Percentiles rank a stretch among this genome's conserved stretches.
Conservation (phyloP, 2,113 vertebrate species). For the Notothenia coriiceps region DNA sequence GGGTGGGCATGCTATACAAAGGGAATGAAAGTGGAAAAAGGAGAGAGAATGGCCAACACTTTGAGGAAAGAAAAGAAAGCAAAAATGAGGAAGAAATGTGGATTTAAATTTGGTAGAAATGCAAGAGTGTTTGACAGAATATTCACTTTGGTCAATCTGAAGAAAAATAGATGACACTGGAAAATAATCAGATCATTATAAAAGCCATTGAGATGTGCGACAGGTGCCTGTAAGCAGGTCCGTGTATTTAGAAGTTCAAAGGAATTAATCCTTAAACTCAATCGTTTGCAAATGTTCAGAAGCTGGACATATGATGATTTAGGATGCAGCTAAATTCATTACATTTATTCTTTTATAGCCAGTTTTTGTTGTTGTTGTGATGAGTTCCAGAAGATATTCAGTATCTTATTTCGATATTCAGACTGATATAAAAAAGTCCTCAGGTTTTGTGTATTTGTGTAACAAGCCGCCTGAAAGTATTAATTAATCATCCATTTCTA, state of each 20-base stretch:
- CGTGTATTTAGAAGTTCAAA: neutral
- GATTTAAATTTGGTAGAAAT: slow-evolving; percentile 8
- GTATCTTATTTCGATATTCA: too few relatives aligned
- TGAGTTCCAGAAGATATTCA: neutral
- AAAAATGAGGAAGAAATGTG: neutral
- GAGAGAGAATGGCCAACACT: slow-evolving; percentile 23
- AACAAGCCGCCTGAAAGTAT: neutral
- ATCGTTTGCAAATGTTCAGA: neutral
- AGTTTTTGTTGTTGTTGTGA: neutral
- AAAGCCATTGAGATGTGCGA: neutral
- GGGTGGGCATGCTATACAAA: slow-evolving; percentile 47
- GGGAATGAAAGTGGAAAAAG: slow-evolving; percentile 37
- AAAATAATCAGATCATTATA: neutral
- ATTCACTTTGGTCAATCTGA: neutral
- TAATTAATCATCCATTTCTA: neutral
- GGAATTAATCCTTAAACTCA: neutral
- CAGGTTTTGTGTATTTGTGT: neutral
- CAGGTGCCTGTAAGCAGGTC: neutral
- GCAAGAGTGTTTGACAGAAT: too few relatives aligned
- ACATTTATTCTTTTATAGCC: too few relatives aligned
- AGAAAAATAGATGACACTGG: neutral
- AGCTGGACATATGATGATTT: neutral
- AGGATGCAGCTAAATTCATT: neutral
- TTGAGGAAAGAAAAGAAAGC: slow-evolving; percentile 6
- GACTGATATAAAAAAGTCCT: too few relatives aligned